Percentiles rank a stretch among this genome's conserved stretches.
Evolutionary conservation across 2,888 invertebrate species (phyloP).

Genomic region (Amiota mariae): DNA sequence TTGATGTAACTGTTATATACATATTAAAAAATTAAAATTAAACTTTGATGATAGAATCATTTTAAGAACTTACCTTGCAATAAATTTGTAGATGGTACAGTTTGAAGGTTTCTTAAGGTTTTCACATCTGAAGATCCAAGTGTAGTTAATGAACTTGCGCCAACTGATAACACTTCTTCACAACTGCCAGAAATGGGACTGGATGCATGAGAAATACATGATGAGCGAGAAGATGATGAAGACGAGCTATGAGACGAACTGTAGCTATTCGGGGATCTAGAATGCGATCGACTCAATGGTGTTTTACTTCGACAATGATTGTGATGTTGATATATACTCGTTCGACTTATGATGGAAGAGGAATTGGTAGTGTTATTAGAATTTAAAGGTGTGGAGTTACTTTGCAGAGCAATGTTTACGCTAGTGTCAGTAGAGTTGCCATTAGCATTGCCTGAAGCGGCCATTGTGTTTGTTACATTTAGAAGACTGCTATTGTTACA

Average conservation of each 20-base stretch:
- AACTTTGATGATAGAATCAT: neutral
- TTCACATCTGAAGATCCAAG: constrained; percentile 51
- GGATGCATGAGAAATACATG: constrained; percentile 73
- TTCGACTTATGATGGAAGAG: constrained; percentile 31
- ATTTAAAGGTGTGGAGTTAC: constrained; percentile 14
- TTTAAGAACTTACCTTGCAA: constrained; percentile 45
- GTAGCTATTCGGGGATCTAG: constrained; percentile 74
- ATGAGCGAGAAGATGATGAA: constrained; percentile 66
- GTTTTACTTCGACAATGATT: constrained; percentile 74
- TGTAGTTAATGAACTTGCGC: constrained; percentile 39
- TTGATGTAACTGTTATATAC: constrained; percentile 56
- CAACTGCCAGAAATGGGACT: constrained; percentile 71
- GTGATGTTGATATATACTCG: constrained; percentile 57
- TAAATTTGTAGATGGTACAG: constrained; percentile 73
- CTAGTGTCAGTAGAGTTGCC: constrained; percentile 41
- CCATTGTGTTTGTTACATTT: constrained; percentile 66
- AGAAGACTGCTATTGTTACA: constrained; percentile 61
- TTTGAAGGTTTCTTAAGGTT: constrained; percentile 74
- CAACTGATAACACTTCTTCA: constrained; percentile 59
- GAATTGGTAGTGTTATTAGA: constrained; percentile 20
- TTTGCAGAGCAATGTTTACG: constrained; percentile 1
- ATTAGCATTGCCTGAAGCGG: constrained; percentile 52
- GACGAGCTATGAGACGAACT: constrained; percentile 73
- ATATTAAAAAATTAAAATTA: constrained; percentile 13
- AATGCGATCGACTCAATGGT: constrained; percentile 76